phyloP scores from a whole-genome alignment of 2,113 vertebrate species.

The Cranoglanis bouderius region DNA sequence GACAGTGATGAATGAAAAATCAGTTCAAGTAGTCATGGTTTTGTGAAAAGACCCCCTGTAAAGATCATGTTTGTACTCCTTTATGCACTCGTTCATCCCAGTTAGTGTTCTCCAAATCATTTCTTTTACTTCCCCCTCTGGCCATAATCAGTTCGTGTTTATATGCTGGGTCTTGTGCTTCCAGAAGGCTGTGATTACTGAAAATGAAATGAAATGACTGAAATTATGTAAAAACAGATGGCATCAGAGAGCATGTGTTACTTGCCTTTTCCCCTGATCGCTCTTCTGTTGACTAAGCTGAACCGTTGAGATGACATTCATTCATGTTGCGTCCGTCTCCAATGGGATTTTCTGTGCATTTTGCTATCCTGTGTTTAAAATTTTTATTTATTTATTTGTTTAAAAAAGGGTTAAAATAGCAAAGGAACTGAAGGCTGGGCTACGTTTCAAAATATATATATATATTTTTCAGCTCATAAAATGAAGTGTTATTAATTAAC shows the following conservation, averaged over 20 bases:
- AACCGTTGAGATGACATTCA: neutral
- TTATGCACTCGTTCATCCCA: neutral
- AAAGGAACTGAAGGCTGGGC: too few relatives aligned
- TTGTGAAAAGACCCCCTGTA: neutral
- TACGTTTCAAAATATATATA: too few relatives aligned
- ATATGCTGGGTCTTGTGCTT: neutral
- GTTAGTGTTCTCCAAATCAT: slow-evolving; percentile 3
- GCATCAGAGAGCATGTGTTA: neutral
- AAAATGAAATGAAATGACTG: neutral
- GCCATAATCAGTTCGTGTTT: neutral
- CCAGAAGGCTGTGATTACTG: neutral
- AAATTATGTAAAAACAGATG: neutral
- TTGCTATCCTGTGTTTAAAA: neutral
- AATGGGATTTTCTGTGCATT: neutral
- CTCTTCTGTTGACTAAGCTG: neutral
- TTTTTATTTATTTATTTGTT: too few relatives aligned
- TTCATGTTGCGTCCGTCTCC: neutral
- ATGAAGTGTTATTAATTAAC: neutral
- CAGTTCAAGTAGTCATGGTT: neutral
- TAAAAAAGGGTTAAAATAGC: neutral
- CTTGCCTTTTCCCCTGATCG: neutral
- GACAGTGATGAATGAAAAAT: slow-evolving; percentile 5
- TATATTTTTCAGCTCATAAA: neutral
- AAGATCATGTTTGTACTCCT: neutral
- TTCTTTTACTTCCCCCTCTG: neutral